phyloP scores from a whole-genome alignment of 2,888 invertebrate species.

The Synanthedon tipuliformis region DNA sequence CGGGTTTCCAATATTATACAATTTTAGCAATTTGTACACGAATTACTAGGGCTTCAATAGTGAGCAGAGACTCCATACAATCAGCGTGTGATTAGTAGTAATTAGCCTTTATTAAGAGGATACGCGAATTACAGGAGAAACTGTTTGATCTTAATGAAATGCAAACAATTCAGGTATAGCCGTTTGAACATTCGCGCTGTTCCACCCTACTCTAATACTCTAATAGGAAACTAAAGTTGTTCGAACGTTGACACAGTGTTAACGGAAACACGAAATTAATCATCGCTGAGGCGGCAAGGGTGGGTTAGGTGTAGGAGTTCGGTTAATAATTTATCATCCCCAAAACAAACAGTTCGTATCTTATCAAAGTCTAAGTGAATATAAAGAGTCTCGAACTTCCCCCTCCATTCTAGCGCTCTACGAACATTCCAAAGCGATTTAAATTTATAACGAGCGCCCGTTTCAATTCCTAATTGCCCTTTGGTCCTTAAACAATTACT shows the following conservation, averaged over 20 bases:
- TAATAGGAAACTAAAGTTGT: neutral
- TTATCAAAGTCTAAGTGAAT: slow-evolving; percentile 11
- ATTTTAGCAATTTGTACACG: too few species aligned
- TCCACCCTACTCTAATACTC: neutral
- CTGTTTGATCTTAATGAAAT: too few species aligned
- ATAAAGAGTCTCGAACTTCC: slow-evolving; percentile 9
- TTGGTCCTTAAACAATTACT: slow-evolving; percentile 17
- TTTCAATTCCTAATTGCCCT: slow-evolving; percentile 18
- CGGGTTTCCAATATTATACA: too few species aligned
- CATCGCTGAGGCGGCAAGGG: neutral
- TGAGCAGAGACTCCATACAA: too few species aligned
- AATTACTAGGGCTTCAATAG: too few species aligned
- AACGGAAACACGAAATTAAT: neutral
- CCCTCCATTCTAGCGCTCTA: slow-evolving; percentile 2
- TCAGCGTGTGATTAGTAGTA: too few species aligned
- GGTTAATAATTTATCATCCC: slow-evolving; percentile 1
- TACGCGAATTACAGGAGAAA: too few species aligned
- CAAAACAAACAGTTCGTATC: slow-evolving; percentile 9
- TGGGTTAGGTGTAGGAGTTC: neutral
- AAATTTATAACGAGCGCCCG: slow-evolving; percentile 18
- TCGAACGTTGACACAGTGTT: neutral
- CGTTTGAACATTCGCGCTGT: too few species aligned
- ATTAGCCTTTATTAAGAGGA: too few species aligned
- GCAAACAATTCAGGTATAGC: too few species aligned
- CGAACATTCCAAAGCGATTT: slow-evolving; percentile 15